Base-by-base conservation (phyloP, 2,888 invertebrate genomes). In the Pharmacophagus antenor region DNA sequence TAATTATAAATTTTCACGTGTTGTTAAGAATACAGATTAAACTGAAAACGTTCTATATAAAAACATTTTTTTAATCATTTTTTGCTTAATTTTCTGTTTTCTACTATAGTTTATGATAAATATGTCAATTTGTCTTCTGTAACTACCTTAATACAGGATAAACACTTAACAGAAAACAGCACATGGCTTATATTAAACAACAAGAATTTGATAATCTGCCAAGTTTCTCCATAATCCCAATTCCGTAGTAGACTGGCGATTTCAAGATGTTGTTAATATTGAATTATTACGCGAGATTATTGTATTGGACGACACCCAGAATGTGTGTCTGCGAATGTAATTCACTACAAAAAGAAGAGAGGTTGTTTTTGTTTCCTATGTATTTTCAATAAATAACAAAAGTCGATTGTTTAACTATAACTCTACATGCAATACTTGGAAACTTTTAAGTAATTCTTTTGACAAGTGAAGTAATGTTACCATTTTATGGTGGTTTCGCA, bases 131-230 rank as follows among this genome's bases (percentile, higher is more conserved):
- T n/a, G 37, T 37, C 3, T 15, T 6, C 2, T 6, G 4, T 15
- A n/a, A n/a, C 37, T 37, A 5, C 4, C 37, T n/a, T 4, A 15
- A n/a, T 37, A 37, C 15, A 37, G n/a, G n/a, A 37, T 37, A 37
- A 37, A 37, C 37, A 37, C 37, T 37, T n/a, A n/a, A n/a, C 6
- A 15, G 6, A n/a, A 37, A 2, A 37, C n/a, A 3, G n/a, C 37
- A 37, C 15, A 37, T 37, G 15, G 37, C 15, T 2, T 37, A 37
- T 37, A 37, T 37, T 37, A 37, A 37, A 37, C n/a, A 4, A 0
- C 15, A 4, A 1, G 67, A 61, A 70, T 72, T 79, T 84, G 84
- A 76, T 77, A 61, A 68, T 69, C 67, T 80, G 84, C 87, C 84
- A 84, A 76, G 67, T 65, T 65, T 50, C 64, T 70, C 67, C 68